These are phyloP conservation scores for Dicerorhinus sumatrensis DNA, from an alignment of 2,113 vertebrate species.

Conservation along the genomic window DNA sequence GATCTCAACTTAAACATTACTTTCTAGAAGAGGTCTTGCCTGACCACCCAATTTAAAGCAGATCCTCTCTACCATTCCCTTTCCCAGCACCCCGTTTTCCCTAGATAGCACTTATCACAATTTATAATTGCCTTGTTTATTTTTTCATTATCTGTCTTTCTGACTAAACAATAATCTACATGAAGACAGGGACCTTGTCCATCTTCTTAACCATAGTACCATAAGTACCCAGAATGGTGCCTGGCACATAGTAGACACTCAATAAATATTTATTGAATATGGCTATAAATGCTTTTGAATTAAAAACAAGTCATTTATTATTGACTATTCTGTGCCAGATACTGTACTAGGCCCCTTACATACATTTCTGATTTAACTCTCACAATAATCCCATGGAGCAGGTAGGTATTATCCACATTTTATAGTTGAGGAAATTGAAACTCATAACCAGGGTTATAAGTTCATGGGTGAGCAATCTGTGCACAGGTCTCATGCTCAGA, in stretches of 20 bases:
- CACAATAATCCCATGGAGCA: neutral
- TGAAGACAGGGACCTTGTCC: neutral
- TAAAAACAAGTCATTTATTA: constrained; percentile 27
- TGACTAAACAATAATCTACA: neutral
- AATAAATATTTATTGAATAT: constrained; percentile 22
- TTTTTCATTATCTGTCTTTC: neutral
- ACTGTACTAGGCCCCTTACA: neutral
- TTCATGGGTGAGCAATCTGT: neutral
- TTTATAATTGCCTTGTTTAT: neutral
- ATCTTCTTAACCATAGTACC: neutral
- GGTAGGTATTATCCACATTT: constrained; percentile 9
- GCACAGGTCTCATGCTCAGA: neutral
- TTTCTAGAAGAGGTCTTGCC: neutral
- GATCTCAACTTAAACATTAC: constrained; percentile 1
- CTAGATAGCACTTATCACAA: constrained; percentile 22
- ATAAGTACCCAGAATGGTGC: neutral
- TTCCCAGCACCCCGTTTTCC: neutral
- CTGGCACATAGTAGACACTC: neutral
- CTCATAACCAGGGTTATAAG: neutral
- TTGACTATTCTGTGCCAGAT: neutral
- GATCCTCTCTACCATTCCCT: neutral
- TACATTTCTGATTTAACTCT: neutral
- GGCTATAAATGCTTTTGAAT: constrained; percentile 19
- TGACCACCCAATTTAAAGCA: constrained; percentile 34
- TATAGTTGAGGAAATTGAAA: constrained; percentile 16